These are phyloP conservation scores for Cuculus canorus DNA, from an alignment of 2,797 vertebrate genomes.

Conservation along the genomic window DNA sequence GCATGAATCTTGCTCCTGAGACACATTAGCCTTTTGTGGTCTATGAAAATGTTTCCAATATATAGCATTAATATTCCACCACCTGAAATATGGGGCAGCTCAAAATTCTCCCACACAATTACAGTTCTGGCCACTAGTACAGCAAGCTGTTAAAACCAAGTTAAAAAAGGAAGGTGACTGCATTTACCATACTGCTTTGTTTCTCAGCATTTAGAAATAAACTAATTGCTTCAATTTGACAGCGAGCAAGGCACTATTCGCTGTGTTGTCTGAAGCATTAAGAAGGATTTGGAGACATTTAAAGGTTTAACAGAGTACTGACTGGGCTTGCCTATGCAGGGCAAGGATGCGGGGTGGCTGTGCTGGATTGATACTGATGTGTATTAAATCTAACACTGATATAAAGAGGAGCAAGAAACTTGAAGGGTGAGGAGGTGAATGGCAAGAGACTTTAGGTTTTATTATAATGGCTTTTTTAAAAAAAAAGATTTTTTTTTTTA, in stretches of 20 bases:
- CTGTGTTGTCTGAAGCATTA: neutral
- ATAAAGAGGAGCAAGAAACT: neutral
- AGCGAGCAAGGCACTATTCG: neutral
- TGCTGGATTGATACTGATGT: neutral
- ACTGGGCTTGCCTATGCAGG: neutral
- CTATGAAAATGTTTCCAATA: neutral
- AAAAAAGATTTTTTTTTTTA: neutral
- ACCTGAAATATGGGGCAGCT: neutral
- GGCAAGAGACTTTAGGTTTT: neutral
- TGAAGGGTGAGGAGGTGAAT: neutral
- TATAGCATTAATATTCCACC: neutral
- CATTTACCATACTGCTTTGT: neutral
- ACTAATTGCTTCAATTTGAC: neutral
- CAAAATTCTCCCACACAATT: neutral
- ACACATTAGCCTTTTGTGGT: neutral
- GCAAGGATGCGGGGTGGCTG: neutral
- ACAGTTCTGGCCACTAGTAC: neutral
- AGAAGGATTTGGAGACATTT: conserved; percentile 19
- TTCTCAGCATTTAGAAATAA: conserved; percentile 21
- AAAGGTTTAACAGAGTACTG: neutral
- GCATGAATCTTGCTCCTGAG: neutral
- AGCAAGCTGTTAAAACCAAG: neutral
- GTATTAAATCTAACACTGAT: neutral
- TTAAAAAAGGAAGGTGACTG: neutral
- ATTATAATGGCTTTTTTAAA: neutral